phyloP scores from a whole-genome alignment of 1,140 invertebrate genomes.

The Drosophila lini region DNA sequence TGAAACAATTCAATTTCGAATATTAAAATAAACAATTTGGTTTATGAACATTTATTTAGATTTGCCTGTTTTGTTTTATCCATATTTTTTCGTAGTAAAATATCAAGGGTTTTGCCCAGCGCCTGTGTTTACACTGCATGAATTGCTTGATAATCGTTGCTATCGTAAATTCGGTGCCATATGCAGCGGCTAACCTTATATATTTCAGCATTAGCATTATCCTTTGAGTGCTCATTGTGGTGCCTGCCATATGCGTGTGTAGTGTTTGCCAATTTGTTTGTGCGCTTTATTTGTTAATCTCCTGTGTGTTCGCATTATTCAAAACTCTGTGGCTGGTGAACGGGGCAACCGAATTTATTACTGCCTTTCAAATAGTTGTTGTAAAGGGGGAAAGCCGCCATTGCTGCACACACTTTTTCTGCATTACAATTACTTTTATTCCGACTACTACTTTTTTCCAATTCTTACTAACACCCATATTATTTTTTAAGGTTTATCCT shows the following conservation, averaged over 20 bases:
- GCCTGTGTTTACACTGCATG: slow-evolving; percentile 18
- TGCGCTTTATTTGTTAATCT: slow-evolving; percentile 60
- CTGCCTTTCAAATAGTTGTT: slow-evolving; percentile 16
- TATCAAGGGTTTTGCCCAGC: background rate
- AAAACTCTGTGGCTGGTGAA: slow-evolving; percentile 9
- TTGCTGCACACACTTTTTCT: slow-evolving; percentile 30
- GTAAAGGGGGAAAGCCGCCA: slow-evolving; percentile 2
- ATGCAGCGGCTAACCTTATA: background rate
- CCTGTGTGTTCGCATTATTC: slow-evolving; percentile 16
- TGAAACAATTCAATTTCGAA: slow-evolving; percentile 13
- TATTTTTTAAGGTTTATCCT: slow-evolving; percentile 85
- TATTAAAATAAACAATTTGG: slow-evolving; percentile 24
- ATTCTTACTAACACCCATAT: slow-evolving; percentile 84
- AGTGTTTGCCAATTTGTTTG: slow-evolving; percentile 34
- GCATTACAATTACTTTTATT: slow-evolving; percentile 80
- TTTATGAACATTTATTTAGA: slow-evolving; percentile 10
- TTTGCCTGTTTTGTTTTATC: background rate
- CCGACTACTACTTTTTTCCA: slow-evolving; percentile 83
- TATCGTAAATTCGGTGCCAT: slow-evolving; percentile 9
- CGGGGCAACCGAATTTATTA: slow-evolving; percentile 9
- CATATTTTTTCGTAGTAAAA: background rate
- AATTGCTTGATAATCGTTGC: slow-evolving; percentile 8
- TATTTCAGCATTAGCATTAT: slow-evolving; percentile 9
- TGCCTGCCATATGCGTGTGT: slow-evolving; percentile 1
- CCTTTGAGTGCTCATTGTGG: slow-evolving; percentile 15